Conservation (phyloP, 2,797 vertebrate species). For the Fistularia commersonii region DNA sequence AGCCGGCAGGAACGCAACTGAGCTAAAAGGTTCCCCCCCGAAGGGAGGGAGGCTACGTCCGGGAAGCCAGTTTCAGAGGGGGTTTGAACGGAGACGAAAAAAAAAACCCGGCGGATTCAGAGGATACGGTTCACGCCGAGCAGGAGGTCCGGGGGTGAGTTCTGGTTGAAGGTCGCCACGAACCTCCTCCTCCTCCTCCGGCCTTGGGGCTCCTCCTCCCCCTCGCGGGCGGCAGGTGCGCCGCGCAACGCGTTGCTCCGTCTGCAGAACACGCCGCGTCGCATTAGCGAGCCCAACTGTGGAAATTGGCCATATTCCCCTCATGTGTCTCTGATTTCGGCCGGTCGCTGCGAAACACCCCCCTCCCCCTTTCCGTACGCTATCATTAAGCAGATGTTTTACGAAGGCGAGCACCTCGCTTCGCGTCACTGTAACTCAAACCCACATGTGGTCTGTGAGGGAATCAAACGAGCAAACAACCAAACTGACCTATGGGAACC, state of each 20-base stretch:
- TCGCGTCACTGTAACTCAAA: slow-evolving; percentile 38
- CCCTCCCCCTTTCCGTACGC: slow-evolving; percentile 32
- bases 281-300: slow-evolving; percentile 32
- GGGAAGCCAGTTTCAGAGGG: no score
- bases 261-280: slow-evolving; percentile 14
- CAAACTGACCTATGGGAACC: slow-evolving; percentile 67
- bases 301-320: slow-evolving; percentile 45
- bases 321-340: slow-evolving; percentile 61
- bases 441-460: slow-evolving; percentile 65
- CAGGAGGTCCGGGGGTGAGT: no score
- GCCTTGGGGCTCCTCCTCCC: no score
- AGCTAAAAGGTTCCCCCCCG: no score
- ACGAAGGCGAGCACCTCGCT: slow-evolving; percentile 50
- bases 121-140: no score
- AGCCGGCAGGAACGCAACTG: no score
- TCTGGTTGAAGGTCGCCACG: no score
- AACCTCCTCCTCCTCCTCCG: no score
- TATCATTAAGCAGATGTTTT: slow-evolving; percentile 72
- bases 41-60: no score
- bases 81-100: no score
- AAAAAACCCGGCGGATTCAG: no score
- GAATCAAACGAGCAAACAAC: slow-evolving; percentile 67
- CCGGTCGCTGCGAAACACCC: slow-evolving; percentile 32
- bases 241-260: slow-evolving; percentile 5
- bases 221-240: slow-evolving; percentile 53